These are phyloP conservation scores for Magallana nippona DNA, from an alignment of 2,888 invertebrate genomes.

Conservation along the genomic window DNA sequence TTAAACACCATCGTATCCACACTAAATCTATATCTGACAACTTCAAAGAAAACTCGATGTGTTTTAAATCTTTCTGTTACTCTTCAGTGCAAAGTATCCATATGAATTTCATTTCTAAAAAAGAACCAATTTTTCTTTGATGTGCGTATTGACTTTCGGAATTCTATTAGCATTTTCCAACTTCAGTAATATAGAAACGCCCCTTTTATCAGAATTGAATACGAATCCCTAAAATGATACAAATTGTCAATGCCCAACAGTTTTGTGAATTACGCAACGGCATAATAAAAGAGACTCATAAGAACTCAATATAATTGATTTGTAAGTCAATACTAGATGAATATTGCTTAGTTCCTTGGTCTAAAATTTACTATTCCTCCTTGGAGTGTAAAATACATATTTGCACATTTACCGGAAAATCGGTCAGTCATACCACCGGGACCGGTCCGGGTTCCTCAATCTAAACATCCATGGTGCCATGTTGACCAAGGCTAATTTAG, in stretches of 20 bases:
- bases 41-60: neutral
- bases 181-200: constrained; percentile 9
- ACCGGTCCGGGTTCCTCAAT: neutral
- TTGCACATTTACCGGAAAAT: neutral
- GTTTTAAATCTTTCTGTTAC: neutral
- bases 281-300: neutral
- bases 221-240: neutral
- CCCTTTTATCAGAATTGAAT: neutral
- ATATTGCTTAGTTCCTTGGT: neutral
- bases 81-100: neutral
- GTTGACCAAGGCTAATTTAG: constrained; percentile 9
- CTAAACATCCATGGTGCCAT: constrained; percentile 10
- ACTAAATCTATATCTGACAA: constrained; percentile 12
- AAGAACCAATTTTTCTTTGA: constrained; percentile 12
- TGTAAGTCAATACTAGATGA: neutral
- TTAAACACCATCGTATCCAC: neutral
- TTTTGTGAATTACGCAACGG: constrained; percentile 18
- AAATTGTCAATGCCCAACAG: neutral
- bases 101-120: neutral
- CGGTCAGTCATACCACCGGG: neutral
- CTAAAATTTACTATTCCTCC: neutral
- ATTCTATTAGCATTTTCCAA: constrained; percentile 4
- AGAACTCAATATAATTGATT: constrained; percentile 29
- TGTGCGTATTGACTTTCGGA: neutral
- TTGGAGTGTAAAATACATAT: constrained; percentile 21